Evolutionary conservation across 2,888 invertebrate species (phyloP), one percentile per base, ranked within the genome.

Genomic region (Eulithis prunata): DNA sequence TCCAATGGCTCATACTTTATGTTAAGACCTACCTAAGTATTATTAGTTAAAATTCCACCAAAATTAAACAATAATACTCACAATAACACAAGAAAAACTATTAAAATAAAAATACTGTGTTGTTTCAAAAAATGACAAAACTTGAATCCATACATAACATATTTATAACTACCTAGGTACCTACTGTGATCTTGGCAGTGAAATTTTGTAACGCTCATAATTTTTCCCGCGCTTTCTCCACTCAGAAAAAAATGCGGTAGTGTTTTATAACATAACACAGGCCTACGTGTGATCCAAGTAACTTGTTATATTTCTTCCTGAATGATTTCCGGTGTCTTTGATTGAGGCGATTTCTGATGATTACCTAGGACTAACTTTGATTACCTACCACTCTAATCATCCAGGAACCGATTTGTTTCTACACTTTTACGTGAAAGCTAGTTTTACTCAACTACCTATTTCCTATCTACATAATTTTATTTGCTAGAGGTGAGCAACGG

Each of bases 151-250:
- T 41, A 41, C 8, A 41, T 41, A n/a, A 8, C 41, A 32, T 21
- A 21, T 32, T 32, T 32, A 32, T 32, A 32, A 32, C 21, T 21
- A 21, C 21, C 21, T 21, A 21, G 21, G 21, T 32, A 32, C 32
- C 4, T 38, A 38, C 41, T 41, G 41, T 41, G 41, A 41, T 41
- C 56, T 59, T 59, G 55, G 21, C 60, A 60, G 51, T 59, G 64
- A 62, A 61, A 62, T 53, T 63, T 60, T 62, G 21, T 62, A 52
- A 61, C 53, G 63, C 61, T 64, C 59, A 57, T 63, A 57, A 58
- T 36, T 49, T 63, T 59, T 69, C 64, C 66, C 66, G 66, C 66
- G 64, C 61, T 64, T 64, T 69, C 66, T 59, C 69, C 46, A 14
- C 43, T 57, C 59, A 64, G 66, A 52, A 61, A 66, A 66, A 64